Conservation (phyloP, 2,797 vertebrate species). For the Numenius phaeopus region DNA sequence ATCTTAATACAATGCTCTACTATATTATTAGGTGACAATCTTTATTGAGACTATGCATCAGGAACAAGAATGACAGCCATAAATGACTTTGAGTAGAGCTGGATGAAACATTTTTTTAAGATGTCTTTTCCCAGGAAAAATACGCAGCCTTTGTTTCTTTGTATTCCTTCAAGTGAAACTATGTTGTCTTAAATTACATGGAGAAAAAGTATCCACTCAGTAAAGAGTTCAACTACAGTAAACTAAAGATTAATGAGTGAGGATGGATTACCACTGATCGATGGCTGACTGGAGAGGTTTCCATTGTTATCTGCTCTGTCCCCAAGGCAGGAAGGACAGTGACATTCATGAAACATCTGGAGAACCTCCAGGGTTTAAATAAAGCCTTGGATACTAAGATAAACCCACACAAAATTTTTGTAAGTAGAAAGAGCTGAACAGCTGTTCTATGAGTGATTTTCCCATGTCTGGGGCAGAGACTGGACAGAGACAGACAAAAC, state of each 20-base stretch:
- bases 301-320: not conserved
- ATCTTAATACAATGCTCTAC: not conserved
- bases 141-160: not conserved
- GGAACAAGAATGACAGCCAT: not conserved
- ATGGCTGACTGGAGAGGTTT: not conserved
- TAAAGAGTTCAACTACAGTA: not conserved
- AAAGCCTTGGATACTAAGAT: not conserved
- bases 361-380: not conserved
- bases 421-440: not conserved
- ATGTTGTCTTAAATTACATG: not conserved
- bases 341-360: not conserved
- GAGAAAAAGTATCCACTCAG: not conserved
- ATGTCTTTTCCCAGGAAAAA: not conserved
- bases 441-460: not conserved
- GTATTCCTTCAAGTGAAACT: not conserved
- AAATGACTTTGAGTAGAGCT: not conserved
- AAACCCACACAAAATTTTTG: not conserved
- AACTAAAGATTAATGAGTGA: not conserved
- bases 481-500: not conserved
- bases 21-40: conserved; percentile 4
- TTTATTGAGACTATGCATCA: not conserved
- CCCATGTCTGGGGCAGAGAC: not conserved
- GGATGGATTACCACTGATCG: not conserved
- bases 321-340: not conserved
- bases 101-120: not conserved